Base-by-base conservation (phyloP, 2,797 vertebrate species). In the Rhincodon typus region DNA sequence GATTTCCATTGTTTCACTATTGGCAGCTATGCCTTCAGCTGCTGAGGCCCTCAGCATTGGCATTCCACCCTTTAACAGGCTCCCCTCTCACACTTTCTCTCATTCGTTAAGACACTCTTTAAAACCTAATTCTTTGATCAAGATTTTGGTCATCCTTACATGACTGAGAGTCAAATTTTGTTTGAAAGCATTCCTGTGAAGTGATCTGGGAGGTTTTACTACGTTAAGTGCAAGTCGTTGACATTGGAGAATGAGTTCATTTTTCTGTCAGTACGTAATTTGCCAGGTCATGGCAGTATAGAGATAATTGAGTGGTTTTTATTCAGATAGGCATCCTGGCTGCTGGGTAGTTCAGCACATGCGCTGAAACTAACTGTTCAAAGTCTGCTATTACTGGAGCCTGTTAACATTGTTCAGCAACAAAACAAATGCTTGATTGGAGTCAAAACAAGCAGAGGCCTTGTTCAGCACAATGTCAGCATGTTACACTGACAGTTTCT, bases 51-150 rank as follows among this genome's bases (percentile, higher is more conserved):
- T 25, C 12, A 38, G 19, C n/a, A 38, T n/a, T 69, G n/a, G 90
- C 42, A 30, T 42, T 38, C 90, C 62, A n/a, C 42, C 62, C 62
- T 2, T 69, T 57, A 12, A 77, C 12, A 69, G 42, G 4, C 8
- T 21, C 25, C 62, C 23, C n/a, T 12, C 2, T n/a, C 62, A 21
- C 27, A 62, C 84, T 90, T 30, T 90, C 12, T 34, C 25, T 57
- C 27, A 53, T 34, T n/a, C 25, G 38, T 67, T 66, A 34, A 67
- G 88, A 38, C 21, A n/a, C n/a, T 66, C 23, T 5, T 90, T 57
- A 90, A 90, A 90, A 84, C 38, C 77, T 82, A 38, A 15, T n/a
- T 88, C 86, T n/a, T 88, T 66, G 88, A 91, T 30, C 17, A 88
- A 88, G n/a, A 93, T 67, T n/a, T 93, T 42, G 79, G 79, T 42